Evolutionary conservation across 1,140 invertebrate species (phyloP), one percentile per base, ranked within the genome.

Genomic region (Bombus balteatus): DNA sequence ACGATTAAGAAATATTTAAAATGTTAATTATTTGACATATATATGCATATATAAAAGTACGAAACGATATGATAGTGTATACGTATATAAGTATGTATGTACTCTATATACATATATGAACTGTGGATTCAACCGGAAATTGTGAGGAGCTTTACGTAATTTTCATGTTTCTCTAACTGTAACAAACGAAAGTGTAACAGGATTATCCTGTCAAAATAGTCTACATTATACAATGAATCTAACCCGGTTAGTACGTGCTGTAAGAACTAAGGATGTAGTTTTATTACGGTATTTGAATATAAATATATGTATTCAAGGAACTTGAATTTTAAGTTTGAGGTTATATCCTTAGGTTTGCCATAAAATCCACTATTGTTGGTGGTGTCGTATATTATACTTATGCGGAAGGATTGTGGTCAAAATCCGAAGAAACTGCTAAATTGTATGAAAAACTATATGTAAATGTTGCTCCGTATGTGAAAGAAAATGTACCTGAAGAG

Each of bases 391-490:
- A 94, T 87, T 94, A 93, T 72, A 94, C 92, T 25, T 71, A 91
- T 39, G 79, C 92, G 57, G 91, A 94, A 85, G 94, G 94, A 57
- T 62, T 94, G 0, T 95, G 94, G 94, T 94, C 94, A 3, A 92
- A 83, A 15, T 79, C 93, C 3, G 93, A 94, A 66, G 91, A 94
- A 13, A 93, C 87, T 53, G 87, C 91, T 1, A 91, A 93, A 81
- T 85, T 94, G 32, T 95, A 95, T 66, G 75, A 80, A 41, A 94
- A 85, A 83, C 80, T 95, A 37, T 92, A 93, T 57, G 90, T 90
- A 53, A 91, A 75, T 39, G 25, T 94, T 75, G 78, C 89, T 43
- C 94, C 93, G 25, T 92, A 92, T 25, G 41, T 95, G 13, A 92
- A 91, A 65, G 47, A 92, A 22, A 93, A 92, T 84, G 65, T 94